Conservation (phyloP, 2,113 vertebrate genomes). For the Neogobius melanostomus region DNA sequence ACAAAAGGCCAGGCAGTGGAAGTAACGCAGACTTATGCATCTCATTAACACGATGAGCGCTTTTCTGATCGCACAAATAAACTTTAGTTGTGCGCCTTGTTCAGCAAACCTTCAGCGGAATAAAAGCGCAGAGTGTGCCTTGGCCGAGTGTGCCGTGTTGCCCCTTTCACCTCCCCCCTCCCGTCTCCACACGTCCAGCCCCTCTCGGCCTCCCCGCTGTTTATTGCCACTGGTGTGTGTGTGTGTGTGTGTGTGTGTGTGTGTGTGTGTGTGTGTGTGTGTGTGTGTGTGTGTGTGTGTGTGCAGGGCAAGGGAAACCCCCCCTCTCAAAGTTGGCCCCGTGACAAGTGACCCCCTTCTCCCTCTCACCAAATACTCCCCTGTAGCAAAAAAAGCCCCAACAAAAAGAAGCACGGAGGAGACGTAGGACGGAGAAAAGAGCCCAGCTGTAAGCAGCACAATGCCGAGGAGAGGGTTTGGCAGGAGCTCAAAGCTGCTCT, state of each 20-base stretch:
- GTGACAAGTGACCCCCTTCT: constrained; percentile 67
- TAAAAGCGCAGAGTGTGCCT: constrained; percentile 39
- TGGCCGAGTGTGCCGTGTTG: constrained; percentile 56
- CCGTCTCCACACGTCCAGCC: constrained; percentile 10
- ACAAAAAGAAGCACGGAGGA: constrained; percentile 37
- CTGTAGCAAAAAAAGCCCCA: constrained; percentile 53
- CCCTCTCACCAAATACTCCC: constrained; percentile 22
- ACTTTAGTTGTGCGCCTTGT: not conserved
- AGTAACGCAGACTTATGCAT: no score
- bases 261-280: constrained; percentile 19
- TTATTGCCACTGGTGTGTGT: constrained; percentile 53
- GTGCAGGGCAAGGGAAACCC: constrained; percentile 61
- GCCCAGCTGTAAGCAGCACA: constrained; percentile 86
- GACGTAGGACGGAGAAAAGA: constrained; percentile 56
- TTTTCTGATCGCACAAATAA: no score
- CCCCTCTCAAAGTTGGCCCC: constrained; percentile 64
- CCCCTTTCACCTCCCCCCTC: constrained; percentile 45
- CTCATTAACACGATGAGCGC: no score
- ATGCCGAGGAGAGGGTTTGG: constrained; percentile 80
- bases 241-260: constrained; percentile 17
- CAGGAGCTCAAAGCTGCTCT: constrained; percentile 86
- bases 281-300: constrained; percentile 16
- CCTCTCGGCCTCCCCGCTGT: constrained; percentile 39
- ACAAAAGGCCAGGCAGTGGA: no score
- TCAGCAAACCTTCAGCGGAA: constrained; percentile 18